phyloP scores from a whole-genome alignment of 1,140 invertebrate genomes.

The Paralvinella palmiformis region DNA sequence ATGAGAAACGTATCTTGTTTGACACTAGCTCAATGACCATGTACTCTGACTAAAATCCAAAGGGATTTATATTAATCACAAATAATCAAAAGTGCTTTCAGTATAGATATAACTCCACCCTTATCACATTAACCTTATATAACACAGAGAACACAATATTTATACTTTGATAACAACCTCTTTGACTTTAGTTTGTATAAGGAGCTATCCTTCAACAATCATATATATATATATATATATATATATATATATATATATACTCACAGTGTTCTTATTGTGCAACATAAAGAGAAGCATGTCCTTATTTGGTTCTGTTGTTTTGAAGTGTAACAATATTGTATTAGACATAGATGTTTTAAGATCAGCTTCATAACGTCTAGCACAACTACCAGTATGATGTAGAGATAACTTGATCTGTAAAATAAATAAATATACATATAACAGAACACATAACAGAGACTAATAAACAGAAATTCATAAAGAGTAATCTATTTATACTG shows the following conservation, averaged over 20 bases:
- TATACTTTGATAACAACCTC: too few species aligned
- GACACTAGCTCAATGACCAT: constrained; percentile 73
- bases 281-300: constrained; percentile 64
- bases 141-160: too few species aligned
- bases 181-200: too few species aligned
- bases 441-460: too few species aligned
- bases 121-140: too few species aligned
- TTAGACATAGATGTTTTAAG: constrained; percentile 66
- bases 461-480: constrained; percentile 3
- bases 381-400: constrained; percentile 58
- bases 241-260: neutral
- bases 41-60: constrained; percentile 58
- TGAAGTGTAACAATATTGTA: constrained; percentile 63
- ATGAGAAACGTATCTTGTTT: constrained; percentile 65
- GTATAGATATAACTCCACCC: too few species aligned
- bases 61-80: too few species aligned
- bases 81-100: neutral
- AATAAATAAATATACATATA: constrained; percentile 16
- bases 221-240: too few species aligned
- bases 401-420: constrained; percentile 74
- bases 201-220: too few species aligned
- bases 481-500: too few species aligned
- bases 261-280: constrained; percentile 21
- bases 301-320: constrained; percentile 57
- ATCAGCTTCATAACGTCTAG: constrained; percentile 63